Evolutionary conservation across 2,113 vertebrate genomes (phyloP).

Genomic region (Conger conger): DNA sequence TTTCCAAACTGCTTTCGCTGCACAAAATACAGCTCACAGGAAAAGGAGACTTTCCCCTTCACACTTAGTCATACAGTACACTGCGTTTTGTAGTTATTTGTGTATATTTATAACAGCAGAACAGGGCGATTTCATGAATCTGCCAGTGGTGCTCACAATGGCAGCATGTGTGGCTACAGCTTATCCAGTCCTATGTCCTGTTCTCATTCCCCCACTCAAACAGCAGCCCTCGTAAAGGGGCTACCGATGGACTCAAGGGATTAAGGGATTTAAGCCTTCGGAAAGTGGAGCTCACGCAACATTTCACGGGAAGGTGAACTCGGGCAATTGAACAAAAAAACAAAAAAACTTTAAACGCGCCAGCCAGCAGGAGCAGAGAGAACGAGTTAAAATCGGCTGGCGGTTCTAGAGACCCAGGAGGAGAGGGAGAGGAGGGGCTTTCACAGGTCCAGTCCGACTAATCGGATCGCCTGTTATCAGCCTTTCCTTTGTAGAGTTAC

Average conservation of each 20-base stretch:
- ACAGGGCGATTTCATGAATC: not conserved
- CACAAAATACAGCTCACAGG: too few relatives aligned
- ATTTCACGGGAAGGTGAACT: slow-evolving; percentile 1
- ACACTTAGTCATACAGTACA: not conserved
- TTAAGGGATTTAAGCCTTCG: slow-evolving; percentile 33
- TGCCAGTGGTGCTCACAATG: not conserved
- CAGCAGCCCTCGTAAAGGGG: slow-evolving; percentile 13
- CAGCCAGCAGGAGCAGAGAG: not conserved
- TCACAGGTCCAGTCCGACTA: not conserved
- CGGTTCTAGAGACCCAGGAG: not conserved
- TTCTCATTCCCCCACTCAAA: not conserved
- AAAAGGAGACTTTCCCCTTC: too few relatives aligned
- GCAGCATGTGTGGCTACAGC: not conserved
- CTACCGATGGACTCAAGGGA: slow-evolving; percentile 18
- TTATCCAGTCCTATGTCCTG: not conserved
- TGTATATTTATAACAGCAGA: not conserved
- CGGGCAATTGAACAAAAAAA: not conserved
- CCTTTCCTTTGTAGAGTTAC: too few relatives aligned
- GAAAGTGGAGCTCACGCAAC: not conserved
- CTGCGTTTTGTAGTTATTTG: not conserved
- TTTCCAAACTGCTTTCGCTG: too few relatives aligned
- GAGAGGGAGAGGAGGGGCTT: not conserved
- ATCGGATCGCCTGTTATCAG: not conserved
- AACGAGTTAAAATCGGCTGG: not conserved
- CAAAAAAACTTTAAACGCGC: too few relatives aligned